A percentile compares a stretch with the other conserved stretches of the same genome.
These are phyloP conservation scores for Montipora sp. DNA, from an alignment of 64 coral and sea anemone species.

Conservation along the genomic window DNA sequence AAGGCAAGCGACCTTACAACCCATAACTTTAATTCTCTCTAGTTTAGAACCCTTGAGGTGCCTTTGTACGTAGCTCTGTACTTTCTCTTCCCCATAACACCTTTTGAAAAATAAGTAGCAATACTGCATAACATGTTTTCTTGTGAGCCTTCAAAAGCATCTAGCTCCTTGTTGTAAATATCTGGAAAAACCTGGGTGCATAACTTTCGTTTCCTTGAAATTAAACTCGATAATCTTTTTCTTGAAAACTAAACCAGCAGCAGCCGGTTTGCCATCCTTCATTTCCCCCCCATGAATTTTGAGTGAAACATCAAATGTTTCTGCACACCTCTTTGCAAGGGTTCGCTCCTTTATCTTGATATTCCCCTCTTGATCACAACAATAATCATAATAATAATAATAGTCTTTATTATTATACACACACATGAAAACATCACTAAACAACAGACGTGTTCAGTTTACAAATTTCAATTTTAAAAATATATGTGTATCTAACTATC, in stretches of 20 bases:
- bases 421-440: too few species aligned
- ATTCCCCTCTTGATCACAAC: too few species aligned
- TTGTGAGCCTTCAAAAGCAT: constrained; percentile 18
- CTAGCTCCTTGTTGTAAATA: not conserved
- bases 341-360: constrained; percentile 47
- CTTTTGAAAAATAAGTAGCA: not conserved
- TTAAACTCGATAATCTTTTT: not conserved
- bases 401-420: too few species aligned
- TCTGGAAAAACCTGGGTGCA: not conserved
- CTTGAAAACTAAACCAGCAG: not conserved
- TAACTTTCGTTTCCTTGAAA: not conserved
- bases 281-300: not conserved
- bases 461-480: too few species aligned
- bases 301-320: not conserved
- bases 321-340: not conserved
- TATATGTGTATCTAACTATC: too few species aligned
- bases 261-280: not conserved
- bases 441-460: too few species aligned
- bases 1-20: constrained; percentile 29
- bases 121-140: constrained; percentile 9
- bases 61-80: constrained; percentile 5
- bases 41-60: not conserved
- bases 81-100: constrained; percentile 32
- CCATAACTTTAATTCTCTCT: not conserved
- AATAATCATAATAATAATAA: too few species aligned